Evolutionary conservation across 1,140 invertebrate genomes (phyloP), one percentile per base, ranked within the genome.

Genomic region (Nebria ingens): DNA sequence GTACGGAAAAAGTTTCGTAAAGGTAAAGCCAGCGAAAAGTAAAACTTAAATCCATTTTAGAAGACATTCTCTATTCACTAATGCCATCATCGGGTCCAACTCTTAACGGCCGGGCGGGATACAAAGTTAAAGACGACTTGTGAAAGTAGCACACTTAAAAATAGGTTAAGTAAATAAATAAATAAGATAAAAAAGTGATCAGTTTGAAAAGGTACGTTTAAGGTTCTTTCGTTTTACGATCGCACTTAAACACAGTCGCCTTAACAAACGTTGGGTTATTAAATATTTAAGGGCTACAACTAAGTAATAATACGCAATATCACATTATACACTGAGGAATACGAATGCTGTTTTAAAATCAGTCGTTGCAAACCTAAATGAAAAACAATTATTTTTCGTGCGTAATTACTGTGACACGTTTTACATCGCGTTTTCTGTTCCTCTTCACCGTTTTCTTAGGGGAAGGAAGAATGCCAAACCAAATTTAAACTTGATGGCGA

Each of bases 401-500:
- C n/a, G 25, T 34, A 34, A 34, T 34, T 34, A 34, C 25, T n/a
- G n/a, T n/a, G 25, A 34, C 25, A 34, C 6, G 25, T 34, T 34
- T 34, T 9, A 34, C 25, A 34, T n/a, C n/a, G 6, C n/a, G 6
- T n/a, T n/a, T 34, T 6, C 25, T 34, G 6, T 34, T 34, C 25
- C n/a, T 34, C 25, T 34, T 34, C 25, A 9, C n/a, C 25, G 25
- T 34, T n/a, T 34, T 34, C 25, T 34, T 34, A n/a, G 25, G 6
- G 6, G 25, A 9, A 34, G n/a, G 15, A 45, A 45, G 9, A 45
- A 45, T 45, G 40, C 40, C 9, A 45, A 45, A 45, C 40, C 40
- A 45, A 45, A 45, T 45, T 45, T 45, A 45, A 45, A 45, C 40
- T 45, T 45, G 40, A 45, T 45, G 17, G 40, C 9, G 40, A 45